phyloP scores from a whole-genome alignment of 2,888 invertebrate genomes.

The Ophioninae sp. region DNA sequence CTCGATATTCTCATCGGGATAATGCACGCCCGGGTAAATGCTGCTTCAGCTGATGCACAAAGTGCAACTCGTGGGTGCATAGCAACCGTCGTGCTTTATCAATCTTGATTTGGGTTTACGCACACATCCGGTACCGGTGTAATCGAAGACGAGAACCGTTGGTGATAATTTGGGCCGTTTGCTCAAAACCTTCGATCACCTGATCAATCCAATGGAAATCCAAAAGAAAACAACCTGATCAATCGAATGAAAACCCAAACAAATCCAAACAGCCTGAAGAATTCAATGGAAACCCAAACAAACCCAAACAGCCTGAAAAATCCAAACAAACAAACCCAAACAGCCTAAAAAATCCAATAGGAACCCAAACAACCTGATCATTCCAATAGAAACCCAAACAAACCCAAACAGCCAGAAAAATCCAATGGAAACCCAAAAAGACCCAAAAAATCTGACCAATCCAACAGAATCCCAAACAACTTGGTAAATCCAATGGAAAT shows the following conservation, averaged over 20 bases:
- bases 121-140: background rate
- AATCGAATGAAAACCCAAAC: no score
- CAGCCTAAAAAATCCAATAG: background rate
- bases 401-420: background rate
- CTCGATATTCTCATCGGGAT: constrained; percentile 76
- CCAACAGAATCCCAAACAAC: no score
- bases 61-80: constrained; percentile 64
- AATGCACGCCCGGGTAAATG: constrained; percentile 78
- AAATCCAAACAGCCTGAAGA: no score
- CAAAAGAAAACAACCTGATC: background rate
- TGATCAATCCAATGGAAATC: background rate
- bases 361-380: no score
- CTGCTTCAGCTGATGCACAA: constrained; percentile 63
- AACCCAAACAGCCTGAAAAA: background rate
- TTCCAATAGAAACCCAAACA: no score
- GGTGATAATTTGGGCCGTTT: constrained; percentile 17
- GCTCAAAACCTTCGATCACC: background rate
- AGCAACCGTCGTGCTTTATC: constrained; percentile 73
- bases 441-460: no score
- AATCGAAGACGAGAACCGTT: background rate
- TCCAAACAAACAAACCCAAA: no score
- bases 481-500: no score
- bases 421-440: background rate
- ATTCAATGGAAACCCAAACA: no score
- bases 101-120: constrained; percentile 74